A percentile compares a stretch with the other conserved stretches of the same genome.
These are phyloP conservation scores for Venustaconcha ellipsiformis DNA, from an alignment of 1,140 invertebrate species.

Conservation along the genomic window DNA sequence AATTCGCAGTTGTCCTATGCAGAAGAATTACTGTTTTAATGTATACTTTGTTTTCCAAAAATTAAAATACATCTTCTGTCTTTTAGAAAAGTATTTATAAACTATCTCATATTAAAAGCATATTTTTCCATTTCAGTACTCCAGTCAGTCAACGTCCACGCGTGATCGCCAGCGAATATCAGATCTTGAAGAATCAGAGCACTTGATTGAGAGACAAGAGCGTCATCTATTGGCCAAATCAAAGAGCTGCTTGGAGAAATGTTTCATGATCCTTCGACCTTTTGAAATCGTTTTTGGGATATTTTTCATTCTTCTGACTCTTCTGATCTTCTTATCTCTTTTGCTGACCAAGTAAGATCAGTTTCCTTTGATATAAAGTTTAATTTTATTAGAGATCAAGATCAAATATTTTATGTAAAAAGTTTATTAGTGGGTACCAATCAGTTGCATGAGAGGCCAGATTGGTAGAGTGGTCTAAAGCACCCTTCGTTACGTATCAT, in stretches of 20 bases:
- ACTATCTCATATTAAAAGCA: neutral
- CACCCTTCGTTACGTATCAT: no score
- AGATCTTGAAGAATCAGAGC: constrained; percentile 64
- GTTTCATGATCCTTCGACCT: constrained; percentile 62
- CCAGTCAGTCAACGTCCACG: constrained; percentile 34
- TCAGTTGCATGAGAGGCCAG: no score
- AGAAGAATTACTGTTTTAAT: no score
- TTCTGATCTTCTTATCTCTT: constrained; percentile 69
- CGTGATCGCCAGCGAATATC: constrained; percentile 50
- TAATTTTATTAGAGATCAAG: no score
- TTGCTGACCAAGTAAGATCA: constrained; percentile 69
- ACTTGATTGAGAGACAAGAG: constrained; percentile 56
- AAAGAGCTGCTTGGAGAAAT: constrained; percentile 58
- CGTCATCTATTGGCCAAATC: constrained; percentile 54
- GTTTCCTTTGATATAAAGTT: neutral
- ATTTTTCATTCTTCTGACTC: constrained; percentile 58
- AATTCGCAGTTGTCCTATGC: no score
- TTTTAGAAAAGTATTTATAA: neutral
- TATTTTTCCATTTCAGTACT: constrained; percentile 24
- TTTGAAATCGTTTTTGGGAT: constrained; percentile 68
- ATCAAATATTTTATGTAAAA: no score
- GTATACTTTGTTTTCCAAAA: neutral
- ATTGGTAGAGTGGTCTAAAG: no score
- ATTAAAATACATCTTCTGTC: neutral
- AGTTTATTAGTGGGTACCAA: no score